Base-by-base conservation (phyloP, 1,140 invertebrate species). In the Pinna nobilis region DNA sequence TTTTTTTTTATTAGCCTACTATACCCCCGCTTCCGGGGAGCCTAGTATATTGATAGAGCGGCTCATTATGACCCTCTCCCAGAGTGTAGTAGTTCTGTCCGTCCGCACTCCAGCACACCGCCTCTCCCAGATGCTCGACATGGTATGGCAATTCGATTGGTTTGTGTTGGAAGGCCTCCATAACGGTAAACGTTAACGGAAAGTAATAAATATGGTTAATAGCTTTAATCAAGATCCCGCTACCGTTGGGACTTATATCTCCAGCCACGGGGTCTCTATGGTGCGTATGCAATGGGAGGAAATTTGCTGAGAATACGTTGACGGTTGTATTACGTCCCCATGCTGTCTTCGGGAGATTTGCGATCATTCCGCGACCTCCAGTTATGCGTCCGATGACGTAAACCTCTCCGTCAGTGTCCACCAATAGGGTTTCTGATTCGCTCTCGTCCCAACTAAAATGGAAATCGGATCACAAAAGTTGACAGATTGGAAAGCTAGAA, bases 231-330 rank as follows among this genome's bases (percentile, higher is more conserved):
- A 85, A 67, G 9, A 85, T 37, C 53, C 74, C 66, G 0, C 28
- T 70, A 11, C 83, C 83, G 57, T 83, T 72, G 1, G 71, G 65
- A 15, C 78, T 81, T 18, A 85, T 81, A 47, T 83, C 82, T 0
- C 76, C 82, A 2, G 65, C 75, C 18, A 73, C 55, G 15, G 83
- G 83, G 60, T 81, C 82, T 18, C 80, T 70, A 23, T 82, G 72
- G 9, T 32, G 49, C 4, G 78, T 74, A 1, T 63, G 57, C 4
- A 80, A 66, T 7, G 66, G 47, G 0, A 83, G 23, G 13, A 51
- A 41, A 0, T 33, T 35, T 7, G 33, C 51, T 6, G 68, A 59
- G 3, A 37, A 30, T 2, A 74, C 55, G 1, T 64, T 39, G 20
- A 70, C 66, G 13, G 65, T 57, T 33, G 64, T 41, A 2, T 35